These are phyloP conservation scores for Elanoides forficatus DNA, from an alignment of 2,113 vertebrate species.

Conservation along the genomic window DNA sequence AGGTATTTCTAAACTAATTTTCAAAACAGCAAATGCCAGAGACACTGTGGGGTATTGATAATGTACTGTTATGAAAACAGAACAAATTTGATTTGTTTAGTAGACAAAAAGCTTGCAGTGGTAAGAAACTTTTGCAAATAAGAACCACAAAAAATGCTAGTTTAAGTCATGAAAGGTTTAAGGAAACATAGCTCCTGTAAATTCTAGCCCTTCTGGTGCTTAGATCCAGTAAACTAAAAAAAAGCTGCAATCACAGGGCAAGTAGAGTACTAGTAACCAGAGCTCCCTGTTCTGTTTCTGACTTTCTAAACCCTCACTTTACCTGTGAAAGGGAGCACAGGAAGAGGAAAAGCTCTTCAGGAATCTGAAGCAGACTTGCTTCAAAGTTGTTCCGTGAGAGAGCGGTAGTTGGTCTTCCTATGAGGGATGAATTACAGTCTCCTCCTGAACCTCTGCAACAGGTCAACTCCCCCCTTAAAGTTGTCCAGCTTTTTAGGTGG, in stretches of 20 bases:
- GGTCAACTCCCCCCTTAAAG: background rate
- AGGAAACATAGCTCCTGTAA: background rate
- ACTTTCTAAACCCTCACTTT: background rate
- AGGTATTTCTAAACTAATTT: slow-evolving; percentile 7
- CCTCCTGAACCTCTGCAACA: background rate
- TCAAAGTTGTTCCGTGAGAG: background rate
- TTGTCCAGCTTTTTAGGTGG: background rate
- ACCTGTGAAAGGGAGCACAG: background rate
- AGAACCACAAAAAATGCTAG: background rate
- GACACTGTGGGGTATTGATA: background rate
- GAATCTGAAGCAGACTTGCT: background rate
- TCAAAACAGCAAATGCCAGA: background rate
- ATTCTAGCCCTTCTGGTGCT: background rate
- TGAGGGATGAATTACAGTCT: background rate
- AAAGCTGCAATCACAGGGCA: background rate
- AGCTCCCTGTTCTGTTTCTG: background rate
- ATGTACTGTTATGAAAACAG: background rate
- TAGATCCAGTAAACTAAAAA: background rate
- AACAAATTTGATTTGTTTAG: background rate
- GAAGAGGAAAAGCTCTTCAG: background rate
- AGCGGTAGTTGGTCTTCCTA: background rate
- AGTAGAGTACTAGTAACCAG: background rate
- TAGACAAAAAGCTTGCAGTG: background rate
- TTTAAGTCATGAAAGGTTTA: background rate
- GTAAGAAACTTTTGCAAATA: background rate